phyloP scores from a whole-genome alignment of 53 echinoderm and acorn worm genomes.

The Stichopus horrens region DNA sequence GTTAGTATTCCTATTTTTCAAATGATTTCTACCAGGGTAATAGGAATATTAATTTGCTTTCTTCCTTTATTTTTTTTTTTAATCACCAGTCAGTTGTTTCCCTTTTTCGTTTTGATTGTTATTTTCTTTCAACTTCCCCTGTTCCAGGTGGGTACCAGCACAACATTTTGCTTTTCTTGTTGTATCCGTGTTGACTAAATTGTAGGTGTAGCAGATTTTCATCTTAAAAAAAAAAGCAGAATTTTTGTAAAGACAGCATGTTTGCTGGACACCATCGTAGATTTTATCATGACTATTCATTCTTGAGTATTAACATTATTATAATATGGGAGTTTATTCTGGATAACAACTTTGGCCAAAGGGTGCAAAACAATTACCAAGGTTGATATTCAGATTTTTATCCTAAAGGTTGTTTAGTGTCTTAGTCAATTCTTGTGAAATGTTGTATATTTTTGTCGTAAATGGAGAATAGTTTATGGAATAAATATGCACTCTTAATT shows the following conservation, averaged over 20 bases:
- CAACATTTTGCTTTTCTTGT: not conserved
- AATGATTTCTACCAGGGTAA: conserved; percentile 28
- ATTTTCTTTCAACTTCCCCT: not conserved
- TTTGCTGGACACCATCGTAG: conserved; percentile 11
- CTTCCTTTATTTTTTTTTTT: not conserved
- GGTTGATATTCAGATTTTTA: conserved; percentile 42
- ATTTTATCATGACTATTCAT: conserved; percentile 12
- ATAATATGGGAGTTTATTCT: conserved; percentile 28
- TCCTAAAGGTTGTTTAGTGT: conserved; percentile 25
- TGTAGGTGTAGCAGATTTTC: not conserved
- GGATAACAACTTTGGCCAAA: conserved; percentile 34
- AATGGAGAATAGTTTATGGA: conserved; percentile 45
- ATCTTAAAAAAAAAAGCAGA: not conserved
- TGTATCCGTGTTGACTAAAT: not conserved
- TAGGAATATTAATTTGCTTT: conserved; percentile 26
- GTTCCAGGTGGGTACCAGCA: not conserved
- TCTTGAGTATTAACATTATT: conserved; percentile 10
- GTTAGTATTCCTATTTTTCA: conserved; percentile 27
- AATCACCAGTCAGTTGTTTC: not conserved
- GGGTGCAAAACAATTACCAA: conserved; percentile 15
- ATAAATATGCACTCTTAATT: conserved; percentile 40
- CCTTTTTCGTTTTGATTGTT: not conserved
- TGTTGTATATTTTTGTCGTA: conserved; percentile 39
- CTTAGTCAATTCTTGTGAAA: conserved; percentile 40
- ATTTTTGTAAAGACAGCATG: not conserved